Percentiles rank a stretch among this genome's conserved stretches.
phyloP scores from a whole-genome alignment of 2,113 vertebrate genomes.

The Pungitius pungitius region DNA sequence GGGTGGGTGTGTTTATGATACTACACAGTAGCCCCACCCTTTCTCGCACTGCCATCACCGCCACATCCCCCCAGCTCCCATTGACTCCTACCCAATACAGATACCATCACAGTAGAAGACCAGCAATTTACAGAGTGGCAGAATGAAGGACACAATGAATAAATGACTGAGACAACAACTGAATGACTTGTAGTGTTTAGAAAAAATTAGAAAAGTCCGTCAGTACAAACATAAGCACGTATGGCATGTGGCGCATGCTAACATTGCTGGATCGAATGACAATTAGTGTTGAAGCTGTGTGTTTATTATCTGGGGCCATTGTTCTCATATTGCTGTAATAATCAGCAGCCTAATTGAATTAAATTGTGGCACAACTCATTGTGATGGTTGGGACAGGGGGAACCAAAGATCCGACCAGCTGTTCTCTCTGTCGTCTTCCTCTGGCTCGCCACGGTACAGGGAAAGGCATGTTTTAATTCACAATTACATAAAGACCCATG shows the following conservation, averaged over 20 bases:
- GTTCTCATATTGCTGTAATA: conserved; percentile 48
- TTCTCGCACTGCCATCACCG: conserved; percentile 25
- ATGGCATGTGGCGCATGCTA: not conserved
- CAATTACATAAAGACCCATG: conserved; percentile 26
- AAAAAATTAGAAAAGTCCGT: conserved; percentile 16
- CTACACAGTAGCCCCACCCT: conserved; percentile 34
- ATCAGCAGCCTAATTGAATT: conserved; percentile 60
- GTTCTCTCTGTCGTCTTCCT: conserved; percentile 33
- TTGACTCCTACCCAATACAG: conserved; percentile 16
- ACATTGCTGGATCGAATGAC: not conserved
- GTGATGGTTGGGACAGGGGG: conserved; percentile 34
- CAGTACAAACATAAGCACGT: not conserved
- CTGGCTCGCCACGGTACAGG: conserved; percentile 3
- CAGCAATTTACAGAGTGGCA: conserved; percentile 30
- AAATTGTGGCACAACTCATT: conserved; percentile 55
- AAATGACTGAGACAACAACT: conserved; percentile 19
- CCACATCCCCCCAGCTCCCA: conserved; percentile 37
- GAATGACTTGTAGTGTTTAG: conserved; percentile 20
- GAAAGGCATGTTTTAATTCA: conserved; percentile 57
- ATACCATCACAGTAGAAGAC: conserved; percentile 51
- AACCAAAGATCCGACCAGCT: conserved; percentile 52
- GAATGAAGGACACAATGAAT: conserved; percentile 28
- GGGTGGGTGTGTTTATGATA: conserved; percentile 6
- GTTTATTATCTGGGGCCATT: conserved; percentile 48
- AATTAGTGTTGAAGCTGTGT: conserved; percentile 41